A percentile compares a stretch with the other conserved stretches of the same genome.
Evolutionary conservation across 2,888 invertebrate genomes (phyloP).

Genomic region (Phorcus lineatus): DNA sequence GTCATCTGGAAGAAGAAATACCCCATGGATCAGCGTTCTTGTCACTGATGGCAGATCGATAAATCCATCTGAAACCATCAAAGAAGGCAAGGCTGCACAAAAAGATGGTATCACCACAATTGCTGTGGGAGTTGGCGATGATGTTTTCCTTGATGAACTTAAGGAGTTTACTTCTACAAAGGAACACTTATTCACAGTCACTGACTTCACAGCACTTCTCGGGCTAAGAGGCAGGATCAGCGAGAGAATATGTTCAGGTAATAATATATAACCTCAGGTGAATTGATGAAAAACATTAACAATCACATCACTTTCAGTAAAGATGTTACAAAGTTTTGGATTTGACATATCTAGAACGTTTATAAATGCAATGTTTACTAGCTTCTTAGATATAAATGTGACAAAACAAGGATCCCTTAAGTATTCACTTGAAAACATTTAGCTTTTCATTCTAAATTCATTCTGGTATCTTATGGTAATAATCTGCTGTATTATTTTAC

Average conservation of each 20-base stretch:
- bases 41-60: slow-evolving; percentile 63
- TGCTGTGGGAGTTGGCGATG: slow-evolving; percentile 61
- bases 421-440: too few relatives aligned
- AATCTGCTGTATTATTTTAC: too few relatives aligned
- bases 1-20: slow-evolving; percentile 46
- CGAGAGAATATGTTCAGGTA: slow-evolving; percentile 63
- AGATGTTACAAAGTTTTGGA: too few relatives aligned
- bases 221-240: slow-evolving; percentile 52
- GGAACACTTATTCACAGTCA: slow-evolving; percentile 53
- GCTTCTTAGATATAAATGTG: too few relatives aligned
- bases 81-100: slow-evolving; percentile 47
- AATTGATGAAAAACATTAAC: too few relatives aligned
- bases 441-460: too few relatives aligned
- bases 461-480: too few relatives aligned
- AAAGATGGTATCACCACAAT: slow-evolving; percentile 54
- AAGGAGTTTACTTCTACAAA: slow-evolving; percentile 53
- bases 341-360: too few relatives aligned
- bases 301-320: too few relatives aligned
- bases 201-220: slow-evolving; percentile 53
- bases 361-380: too few relatives aligned
- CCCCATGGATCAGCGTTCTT: slow-evolving; percentile 57
- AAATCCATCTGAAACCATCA: slow-evolving; percentile 49
- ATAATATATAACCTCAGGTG: not conserved
- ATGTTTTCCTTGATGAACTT: slow-evolving; percentile 54
- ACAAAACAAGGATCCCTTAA: too few relatives aligned